Base-by-base conservation (phyloP, 2,888 invertebrate species). In the Parascotia fuliginaria region DNA sequence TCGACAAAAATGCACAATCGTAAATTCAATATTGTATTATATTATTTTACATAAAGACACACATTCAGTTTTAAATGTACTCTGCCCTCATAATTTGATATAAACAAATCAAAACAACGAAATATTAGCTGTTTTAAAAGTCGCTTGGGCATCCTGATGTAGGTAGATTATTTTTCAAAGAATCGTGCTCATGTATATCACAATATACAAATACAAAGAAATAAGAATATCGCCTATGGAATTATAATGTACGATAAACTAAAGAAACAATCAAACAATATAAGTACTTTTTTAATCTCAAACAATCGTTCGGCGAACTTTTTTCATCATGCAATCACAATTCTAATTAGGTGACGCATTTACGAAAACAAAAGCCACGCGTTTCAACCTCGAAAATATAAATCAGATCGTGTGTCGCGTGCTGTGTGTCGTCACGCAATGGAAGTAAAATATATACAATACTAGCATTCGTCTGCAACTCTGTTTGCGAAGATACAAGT, bases 381-480 rank as follows among this genome's bases (percentile, higher is more conserved):
- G 63, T 66, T 75, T 69, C 60, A 71, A 69, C 63, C 70, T 70
- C 67, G 58, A 71, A 74, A 75, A 79, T 78, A 81, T 81, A 81
- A 85, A 83, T 79, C 80, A 78, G 55, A 79, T 75, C 70, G 64
- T 72, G 70, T 60, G 76, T 87, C 73, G 88, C 85, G 86, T 87
- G 87, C 56, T 58, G 42, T 61, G 47, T 70, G 65, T 65, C 55
- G 81, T 79, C 87, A 88, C 87, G 88, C 89, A 82, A 87, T 75
- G 75, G 65, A 75, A 77, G 70, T 79, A 70, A 75, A 31, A 45
- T 49, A 50, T 6, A 36, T 19, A 9, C 1, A 14, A 24, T 27
- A 27, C 37, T 72, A 66, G 62, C 61, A 60, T 62, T 15, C 4
- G 31, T 15, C 6, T 14, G 5, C 11, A 12, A 9, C 11, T 16